These are phyloP conservation scores for Ceyx margarethae DNA, from an alignment of 2,113 vertebrate species.

Conservation along the genomic window DNA sequence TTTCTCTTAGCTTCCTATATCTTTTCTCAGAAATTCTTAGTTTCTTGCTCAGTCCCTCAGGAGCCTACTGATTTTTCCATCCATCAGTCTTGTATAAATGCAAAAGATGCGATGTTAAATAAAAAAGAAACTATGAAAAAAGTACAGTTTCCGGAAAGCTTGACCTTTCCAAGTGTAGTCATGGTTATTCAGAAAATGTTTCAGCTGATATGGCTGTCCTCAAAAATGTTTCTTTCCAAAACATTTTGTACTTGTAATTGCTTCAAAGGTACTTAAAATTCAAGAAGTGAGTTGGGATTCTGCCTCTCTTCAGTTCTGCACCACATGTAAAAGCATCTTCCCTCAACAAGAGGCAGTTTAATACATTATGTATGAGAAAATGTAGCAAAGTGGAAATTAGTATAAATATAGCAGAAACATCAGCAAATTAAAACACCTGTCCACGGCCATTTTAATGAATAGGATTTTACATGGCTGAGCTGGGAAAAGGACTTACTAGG, in stretches of 20 bases:
- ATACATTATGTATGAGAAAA: conserved; percentile 42
- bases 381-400: background rate
- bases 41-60: background rate
- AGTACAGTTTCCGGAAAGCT: background rate
- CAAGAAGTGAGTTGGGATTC: background rate
- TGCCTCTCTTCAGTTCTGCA: background rate
- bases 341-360: background rate
- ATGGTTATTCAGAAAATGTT: background rate
- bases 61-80: background rate
- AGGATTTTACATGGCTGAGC: background rate
- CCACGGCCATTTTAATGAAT: background rate
- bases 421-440: background rate
- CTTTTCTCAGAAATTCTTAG: background rate
- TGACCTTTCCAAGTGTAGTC: background rate
- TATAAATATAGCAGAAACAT: background rate
- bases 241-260: background rate
- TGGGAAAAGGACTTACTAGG: background rate
- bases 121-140: background rate
- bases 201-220: background rate
- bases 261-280: conserved; percentile 37
- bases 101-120: background rate
- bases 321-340: background rate
- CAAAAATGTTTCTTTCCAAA: background rate
- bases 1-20: background rate
- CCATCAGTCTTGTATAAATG: background rate